Percentiles rank a stretch among this genome's conserved stretches.
These are phyloP conservation scores for Ceratothoa steindachneri DNA, from an alignment of 2,888 invertebrate species.

Conservation along the genomic window DNA sequence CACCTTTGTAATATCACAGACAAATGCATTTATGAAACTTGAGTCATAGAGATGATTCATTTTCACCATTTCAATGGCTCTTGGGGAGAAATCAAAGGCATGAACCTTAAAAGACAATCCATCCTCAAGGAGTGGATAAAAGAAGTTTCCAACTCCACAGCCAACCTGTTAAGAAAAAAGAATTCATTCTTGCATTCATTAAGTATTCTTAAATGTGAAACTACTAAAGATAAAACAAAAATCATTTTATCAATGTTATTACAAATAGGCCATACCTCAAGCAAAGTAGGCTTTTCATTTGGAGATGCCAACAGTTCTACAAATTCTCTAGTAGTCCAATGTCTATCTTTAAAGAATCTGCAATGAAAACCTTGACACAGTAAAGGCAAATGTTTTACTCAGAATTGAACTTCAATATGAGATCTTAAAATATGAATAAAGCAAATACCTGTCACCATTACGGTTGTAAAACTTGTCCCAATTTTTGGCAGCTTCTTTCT, in stretches of 20 bases:
- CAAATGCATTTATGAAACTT: slow-evolving; percentile 69
- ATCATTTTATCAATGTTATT: neutral
- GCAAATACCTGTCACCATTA: slow-evolving; percentile 65
- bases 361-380: neutral
- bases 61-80: slow-evolving; percentile 82
- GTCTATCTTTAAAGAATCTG: slow-evolving; percentile 87
- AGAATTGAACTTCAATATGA: too few species aligned
- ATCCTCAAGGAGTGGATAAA: slow-evolving; percentile 83
- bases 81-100: slow-evolving; percentile 88
- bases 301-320: slow-evolving; percentile 69
- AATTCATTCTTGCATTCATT: slow-evolving; percentile 46
- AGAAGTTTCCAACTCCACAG: slow-evolving; percentile 90
- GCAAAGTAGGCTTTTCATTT: slow-evolving; percentile 64
- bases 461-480: slow-evolving; percentile 97
- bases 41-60: slow-evolving; percentile 62
- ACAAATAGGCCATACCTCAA: slow-evolving; percentile 58
- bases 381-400: slow-evolving; percentile 7
- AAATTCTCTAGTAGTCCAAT: slow-evolving; percentile 96
- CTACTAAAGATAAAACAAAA: neutral
- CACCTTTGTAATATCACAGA: slow-evolving; percentile 74
- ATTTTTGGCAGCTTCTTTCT: slow-evolving; percentile 75
- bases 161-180: slow-evolving; percentile 59
- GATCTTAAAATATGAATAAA: neutral
- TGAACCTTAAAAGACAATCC: slow-evolving; percentile 68
- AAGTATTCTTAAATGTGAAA: too few species aligned